Percentiles rank a stretch among this genome's conserved stretches.
Evolutionary conservation across 2,888 invertebrate genomes (phyloP).

Genomic region (Thymelicus lineola): DNA sequence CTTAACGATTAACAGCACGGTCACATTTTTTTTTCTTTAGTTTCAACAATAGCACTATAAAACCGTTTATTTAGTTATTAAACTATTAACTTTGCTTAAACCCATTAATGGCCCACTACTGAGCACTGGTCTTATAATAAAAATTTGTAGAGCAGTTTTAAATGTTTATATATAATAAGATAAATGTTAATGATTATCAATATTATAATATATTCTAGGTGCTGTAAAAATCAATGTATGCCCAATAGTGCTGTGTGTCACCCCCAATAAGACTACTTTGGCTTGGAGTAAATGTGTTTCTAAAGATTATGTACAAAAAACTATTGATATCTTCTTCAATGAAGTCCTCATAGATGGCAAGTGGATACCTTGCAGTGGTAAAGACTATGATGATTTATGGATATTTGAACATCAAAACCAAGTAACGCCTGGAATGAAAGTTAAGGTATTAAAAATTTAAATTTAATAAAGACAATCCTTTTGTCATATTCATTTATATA

Average conservation of each 20-base stretch:
- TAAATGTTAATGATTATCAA: too few relatives aligned
- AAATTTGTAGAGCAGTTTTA: too few relatives aligned
- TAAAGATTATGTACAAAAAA: conserved; percentile 55
- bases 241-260: conserved; percentile 66
- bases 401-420: conserved; percentile 59
- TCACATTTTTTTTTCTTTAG: too few relatives aligned
- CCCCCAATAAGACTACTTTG: conserved; percentile 63
- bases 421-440: conserved; percentile 53
- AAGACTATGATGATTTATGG: conserved; percentile 80
- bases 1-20: too few relatives aligned
- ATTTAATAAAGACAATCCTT: not conserved
- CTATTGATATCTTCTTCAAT: conserved; percentile 59
- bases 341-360: conserved; percentile 56
- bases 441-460: conserved; percentile 59
- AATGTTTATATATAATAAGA: too few relatives aligned
- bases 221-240: conserved; percentile 73
- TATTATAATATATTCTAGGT: conserved; percentile 57
- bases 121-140: too few relatives aligned
- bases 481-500: too few relatives aligned
- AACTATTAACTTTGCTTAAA: too few relatives aligned
- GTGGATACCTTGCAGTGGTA: conserved; percentile 74
- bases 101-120: too few relatives aligned
- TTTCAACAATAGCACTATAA: too few relatives aligned
- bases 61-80: too few relatives aligned
- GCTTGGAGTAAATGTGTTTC: conserved; percentile 72